Evolutionary conservation across 2,888 invertebrate species (phyloP).

Genomic region (Phasia obesa): DNA sequence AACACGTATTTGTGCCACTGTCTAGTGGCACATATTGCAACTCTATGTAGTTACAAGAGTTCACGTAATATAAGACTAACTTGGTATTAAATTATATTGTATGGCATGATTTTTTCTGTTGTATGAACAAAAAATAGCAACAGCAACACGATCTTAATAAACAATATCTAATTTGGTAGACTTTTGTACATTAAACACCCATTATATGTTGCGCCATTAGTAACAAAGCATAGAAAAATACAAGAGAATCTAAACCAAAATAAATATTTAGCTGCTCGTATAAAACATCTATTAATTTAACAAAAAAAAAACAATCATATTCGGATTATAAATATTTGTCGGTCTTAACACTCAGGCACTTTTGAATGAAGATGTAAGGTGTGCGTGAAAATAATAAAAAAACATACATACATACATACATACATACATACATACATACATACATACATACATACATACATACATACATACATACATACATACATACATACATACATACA

Average conservation of each 20-base stretch:
- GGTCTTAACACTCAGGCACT: too few relatives aligned
- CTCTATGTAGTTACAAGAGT: conserved; percentile 53
- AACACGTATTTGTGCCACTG: conserved; percentile 71
- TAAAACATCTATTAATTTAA: not conserved
- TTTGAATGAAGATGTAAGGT: too few relatives aligned
- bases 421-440: too few relatives aligned
- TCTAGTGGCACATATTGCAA: conserved; percentile 69
- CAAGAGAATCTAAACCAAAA: not conserved
- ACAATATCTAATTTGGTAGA: conserved; percentile 56
- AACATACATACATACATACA: too few relatives aligned
- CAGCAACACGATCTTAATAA: conserved; percentile 39
- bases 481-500: too few relatives aligned
- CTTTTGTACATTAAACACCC: conserved; percentile 56
- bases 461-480: too few relatives aligned
- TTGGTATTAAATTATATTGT: conserved; percentile 51
- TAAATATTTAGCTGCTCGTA: not conserved
- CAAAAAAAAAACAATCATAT: not conserved
- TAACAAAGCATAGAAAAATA: not conserved
- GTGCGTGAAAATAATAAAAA: too few relatives aligned
- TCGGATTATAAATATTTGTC: too few relatives aligned
- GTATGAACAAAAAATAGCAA: conserved; percentile 19
- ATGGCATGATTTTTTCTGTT: conserved; percentile 12
- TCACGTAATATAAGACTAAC: conserved; percentile 39
- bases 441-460: too few relatives aligned
- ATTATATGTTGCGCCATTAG: conserved; percentile 46